Evolutionary conservation across 64 coral and sea anemone species (phyloP).

Genomic region (Exaiptasia diaphana): DNA sequence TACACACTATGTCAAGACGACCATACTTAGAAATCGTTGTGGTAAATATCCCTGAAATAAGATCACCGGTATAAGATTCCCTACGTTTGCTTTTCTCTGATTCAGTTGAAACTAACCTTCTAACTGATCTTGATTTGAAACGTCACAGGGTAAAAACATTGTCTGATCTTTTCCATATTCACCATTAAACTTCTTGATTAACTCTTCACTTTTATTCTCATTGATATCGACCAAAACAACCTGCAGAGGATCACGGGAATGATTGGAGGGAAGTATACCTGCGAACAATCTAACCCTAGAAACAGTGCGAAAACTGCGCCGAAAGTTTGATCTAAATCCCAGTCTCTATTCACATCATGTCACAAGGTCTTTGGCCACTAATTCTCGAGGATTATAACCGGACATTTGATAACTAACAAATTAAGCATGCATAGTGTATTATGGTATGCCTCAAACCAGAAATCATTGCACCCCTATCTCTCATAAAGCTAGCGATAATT

Average conservation of each 20-base stretch:
- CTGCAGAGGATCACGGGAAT: no score
- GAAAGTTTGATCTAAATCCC: no score
- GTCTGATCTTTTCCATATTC: neutral
- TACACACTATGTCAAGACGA: conserved; percentile 35
- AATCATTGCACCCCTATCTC: no score
- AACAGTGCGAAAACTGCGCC: no score
- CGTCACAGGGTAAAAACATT: conserved; percentile 38
- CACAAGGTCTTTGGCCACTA: no score
- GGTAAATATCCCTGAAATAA: conserved; percentile 19
- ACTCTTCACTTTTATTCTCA: conserved; percentile 19
- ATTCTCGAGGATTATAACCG: no score
- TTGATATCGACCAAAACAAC: conserved; percentile 45
- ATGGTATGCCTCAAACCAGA: no score
- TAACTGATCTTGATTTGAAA: conserved; percentile 33
- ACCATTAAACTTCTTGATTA: neutral
- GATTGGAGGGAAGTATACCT: no score
- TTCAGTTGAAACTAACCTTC: conserved; percentile 18
- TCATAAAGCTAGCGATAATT: no score
- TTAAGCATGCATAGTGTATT: no score
- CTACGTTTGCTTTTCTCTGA: neutral
- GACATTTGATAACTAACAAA: no score
- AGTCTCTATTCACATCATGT: no score
- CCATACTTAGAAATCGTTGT: conserved; percentile 1
- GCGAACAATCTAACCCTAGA: neutral
- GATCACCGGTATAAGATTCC: neutral